These are phyloP conservation scores for Selenia dentaria DNA, from an alignment of 2,888 invertebrate genomes.

Conservation along the genomic window DNA sequence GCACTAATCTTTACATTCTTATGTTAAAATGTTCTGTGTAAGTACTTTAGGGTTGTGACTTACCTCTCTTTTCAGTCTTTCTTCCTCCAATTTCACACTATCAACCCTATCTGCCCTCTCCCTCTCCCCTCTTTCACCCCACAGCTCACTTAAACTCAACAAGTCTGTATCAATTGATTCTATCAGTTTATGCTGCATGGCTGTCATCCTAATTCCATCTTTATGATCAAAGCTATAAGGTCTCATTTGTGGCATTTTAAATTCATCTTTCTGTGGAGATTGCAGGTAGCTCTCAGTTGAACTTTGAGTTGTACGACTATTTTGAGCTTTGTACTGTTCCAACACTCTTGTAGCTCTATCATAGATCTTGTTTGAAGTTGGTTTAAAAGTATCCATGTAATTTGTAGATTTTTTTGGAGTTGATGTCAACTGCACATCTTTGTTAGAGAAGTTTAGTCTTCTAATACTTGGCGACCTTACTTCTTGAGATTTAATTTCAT, in stretches of 20 bases:
- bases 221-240: constrained; percentile 56
- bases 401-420: constrained; percentile 62
- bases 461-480: constrained; percentile 61
- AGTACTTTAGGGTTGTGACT: too few relatives aligned
- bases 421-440: constrained; percentile 73
- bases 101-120: constrained; percentile 60
- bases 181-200: constrained; percentile 54
- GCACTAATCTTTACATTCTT: too few relatives aligned
- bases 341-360: constrained; percentile 72
- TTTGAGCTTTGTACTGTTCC: constrained; percentile 72
- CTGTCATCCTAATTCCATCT: constrained; percentile 45
- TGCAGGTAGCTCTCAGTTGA: constrained; percentile 52
- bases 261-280: constrained; percentile 61
- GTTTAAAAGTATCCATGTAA: constrained; percentile 53
- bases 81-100: constrained; percentile 88
- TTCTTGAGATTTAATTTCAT: constrained; percentile 34
- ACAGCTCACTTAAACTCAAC: constrained; percentile 86
- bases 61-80: constrained; percentile 90
- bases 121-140: constrained; percentile 79
- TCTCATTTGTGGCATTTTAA: constrained; percentile 74
- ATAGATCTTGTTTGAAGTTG: constrained; percentile 73
- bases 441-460: constrained; percentile 67
- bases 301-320: constrained; percentile 48
- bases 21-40: too few relatives aligned
- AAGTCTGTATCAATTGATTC: constrained; percentile 75